Evolutionary conservation across 1,140 invertebrate species (phyloP).

Genomic region (Mamestra configurata): DNA sequence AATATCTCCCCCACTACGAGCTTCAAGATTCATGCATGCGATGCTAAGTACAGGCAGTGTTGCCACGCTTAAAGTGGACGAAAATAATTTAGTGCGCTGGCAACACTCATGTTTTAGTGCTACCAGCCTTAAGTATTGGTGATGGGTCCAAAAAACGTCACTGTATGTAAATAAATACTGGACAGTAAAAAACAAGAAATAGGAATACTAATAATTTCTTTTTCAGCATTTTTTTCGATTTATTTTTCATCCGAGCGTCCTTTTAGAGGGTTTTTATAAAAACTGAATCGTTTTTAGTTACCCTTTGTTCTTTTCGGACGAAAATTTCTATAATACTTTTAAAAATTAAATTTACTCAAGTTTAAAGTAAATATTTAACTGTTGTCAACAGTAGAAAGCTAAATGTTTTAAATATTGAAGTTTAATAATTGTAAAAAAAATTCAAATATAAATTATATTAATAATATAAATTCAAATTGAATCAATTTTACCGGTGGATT

Average conservation of each 20-base stretch:
- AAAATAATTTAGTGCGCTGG: constrained; percentile 19
- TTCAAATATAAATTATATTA: too few species aligned
- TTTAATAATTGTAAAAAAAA: neutral
- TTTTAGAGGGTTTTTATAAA: neutral
- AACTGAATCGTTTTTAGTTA: too few species aligned
- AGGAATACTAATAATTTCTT: constrained; percentile 60
- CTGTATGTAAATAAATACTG: neutral
- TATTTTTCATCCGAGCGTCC: constrained; percentile 4
- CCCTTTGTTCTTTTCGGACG: too few species aligned
- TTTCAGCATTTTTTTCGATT: constrained; percentile 60
- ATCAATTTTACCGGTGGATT: neutral
- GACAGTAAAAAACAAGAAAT: constrained; percentile 15
- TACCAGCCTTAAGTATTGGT: constrained; percentile 17
- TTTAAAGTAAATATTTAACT: too few species aligned
- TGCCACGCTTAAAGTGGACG: constrained; percentile 1
- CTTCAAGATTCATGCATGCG: constrained; percentile 7
- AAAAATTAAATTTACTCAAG: too few species aligned
- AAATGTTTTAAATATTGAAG: neutral
- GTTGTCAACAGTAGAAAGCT: neutral
- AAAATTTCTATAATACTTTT: too few species aligned
- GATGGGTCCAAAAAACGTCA: constrained; percentile 2
- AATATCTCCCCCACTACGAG: neutral
- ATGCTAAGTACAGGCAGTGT: constrained; percentile 6
- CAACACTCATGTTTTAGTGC: neutral
- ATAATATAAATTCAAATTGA: too few species aligned